phyloP scores from a whole-genome alignment of 2,113 vertebrate species.

The Cathartes aura region DNA sequence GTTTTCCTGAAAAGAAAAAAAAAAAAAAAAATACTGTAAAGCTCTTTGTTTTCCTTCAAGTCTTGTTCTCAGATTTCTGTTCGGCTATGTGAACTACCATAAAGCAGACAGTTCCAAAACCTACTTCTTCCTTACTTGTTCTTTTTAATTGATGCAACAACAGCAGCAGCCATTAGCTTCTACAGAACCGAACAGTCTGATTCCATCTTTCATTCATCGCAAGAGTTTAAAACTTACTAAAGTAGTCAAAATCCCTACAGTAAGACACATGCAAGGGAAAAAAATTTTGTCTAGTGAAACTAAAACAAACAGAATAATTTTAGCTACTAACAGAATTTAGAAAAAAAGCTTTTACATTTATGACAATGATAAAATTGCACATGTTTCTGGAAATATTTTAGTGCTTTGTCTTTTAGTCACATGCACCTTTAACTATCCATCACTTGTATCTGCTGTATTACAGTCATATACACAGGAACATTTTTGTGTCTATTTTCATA shows the following conservation, averaged over 20 bases:
- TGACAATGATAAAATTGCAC: background rate
- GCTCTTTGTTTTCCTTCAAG: slow-evolving; percentile 82
- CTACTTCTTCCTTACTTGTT: slow-evolving; percentile 43
- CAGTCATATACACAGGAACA: background rate
- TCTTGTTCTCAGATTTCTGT: slow-evolving; percentile 78
- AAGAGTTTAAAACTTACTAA: slow-evolving; percentile 33
- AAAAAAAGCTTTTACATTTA: background rate
- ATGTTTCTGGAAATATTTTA: background rate
- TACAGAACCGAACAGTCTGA: background rate
- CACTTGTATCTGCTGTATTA: background rate
- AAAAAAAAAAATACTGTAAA: slow-evolving; percentile 77
- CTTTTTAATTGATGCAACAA: slow-evolving; percentile 47
- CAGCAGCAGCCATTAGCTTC: background rate
- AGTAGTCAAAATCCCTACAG: slow-evolving; percentile 7
- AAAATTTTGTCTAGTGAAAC: slow-evolving; percentile 17
- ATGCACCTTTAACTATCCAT: background rate
- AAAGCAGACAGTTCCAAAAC: slow-evolving; percentile 69
- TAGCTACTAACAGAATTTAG: background rate
- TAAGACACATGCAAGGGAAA: background rate
- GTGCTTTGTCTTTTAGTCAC: background rate
- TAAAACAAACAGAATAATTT: slow-evolving; percentile 51
- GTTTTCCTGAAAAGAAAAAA: slow-evolving; percentile 79
- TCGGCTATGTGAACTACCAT: slow-evolving; percentile 72
- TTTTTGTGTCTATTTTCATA: background rate
- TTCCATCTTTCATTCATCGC: slow-evolving; percentile 14